These are phyloP conservation scores for Actinemys pallida DNA, from an alignment of 2,113 vertebrate species.

Conservation along the genomic window DNA sequence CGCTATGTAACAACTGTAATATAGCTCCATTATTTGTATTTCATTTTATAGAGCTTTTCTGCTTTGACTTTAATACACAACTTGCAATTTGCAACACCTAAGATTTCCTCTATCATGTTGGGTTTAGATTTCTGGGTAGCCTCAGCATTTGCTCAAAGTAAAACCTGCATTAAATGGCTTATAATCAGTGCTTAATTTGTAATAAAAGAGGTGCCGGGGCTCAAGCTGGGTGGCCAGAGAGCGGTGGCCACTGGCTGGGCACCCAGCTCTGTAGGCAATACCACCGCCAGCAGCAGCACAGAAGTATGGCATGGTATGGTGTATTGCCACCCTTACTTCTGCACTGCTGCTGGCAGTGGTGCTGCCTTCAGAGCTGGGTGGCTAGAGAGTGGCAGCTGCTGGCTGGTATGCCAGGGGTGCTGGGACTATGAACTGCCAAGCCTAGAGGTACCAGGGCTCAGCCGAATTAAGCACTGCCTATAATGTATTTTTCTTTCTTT, in stretches of 20 bases:
- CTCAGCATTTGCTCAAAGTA: background rate
- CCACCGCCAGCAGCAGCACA: background rate
- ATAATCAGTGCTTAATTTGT: background rate
- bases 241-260: background rate
- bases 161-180: conserved; percentile 12
- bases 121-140: conserved; percentile 12
- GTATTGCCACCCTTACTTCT: background rate
- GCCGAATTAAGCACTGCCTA: background rate
- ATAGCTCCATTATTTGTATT: background rate
- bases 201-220: background rate
- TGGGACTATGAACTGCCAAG: background rate
- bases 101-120: background rate
- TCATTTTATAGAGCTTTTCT: background rate
- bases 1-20: conserved; percentile 15
- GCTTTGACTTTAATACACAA: background rate
- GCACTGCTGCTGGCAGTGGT: background rate
- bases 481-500: conserved; percentile 19
- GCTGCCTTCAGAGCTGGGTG: background rate
- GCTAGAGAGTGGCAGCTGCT: background rate
- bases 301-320: background rate
- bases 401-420: background rate
- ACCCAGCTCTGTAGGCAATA: background rate
- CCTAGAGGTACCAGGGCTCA: background rate
- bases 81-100: background rate
- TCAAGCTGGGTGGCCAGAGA: background rate